Conservation (phyloP, 2,888 invertebrate genomes). For the Hetaerina titia region DNA sequence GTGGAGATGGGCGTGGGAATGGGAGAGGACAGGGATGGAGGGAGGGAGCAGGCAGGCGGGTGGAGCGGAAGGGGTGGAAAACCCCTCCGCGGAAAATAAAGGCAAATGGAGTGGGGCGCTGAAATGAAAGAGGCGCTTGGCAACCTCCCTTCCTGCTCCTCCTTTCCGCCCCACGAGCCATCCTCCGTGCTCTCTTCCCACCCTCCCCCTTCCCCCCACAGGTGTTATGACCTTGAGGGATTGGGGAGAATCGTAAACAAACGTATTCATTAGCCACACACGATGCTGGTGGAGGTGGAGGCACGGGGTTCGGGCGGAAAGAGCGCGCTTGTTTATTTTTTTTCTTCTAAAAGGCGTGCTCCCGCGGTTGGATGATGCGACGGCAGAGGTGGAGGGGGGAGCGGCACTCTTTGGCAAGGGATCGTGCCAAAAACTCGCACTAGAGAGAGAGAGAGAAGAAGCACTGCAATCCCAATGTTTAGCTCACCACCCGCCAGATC, state of each 20-base stretch:
- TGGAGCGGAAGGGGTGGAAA: background rate
- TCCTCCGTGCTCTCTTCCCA: too few species aligned
- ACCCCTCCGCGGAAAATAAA: background rate
- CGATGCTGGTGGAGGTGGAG: background rate
- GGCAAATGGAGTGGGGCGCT: background rate
- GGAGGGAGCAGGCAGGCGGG: background rate
- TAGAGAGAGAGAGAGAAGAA: background rate
- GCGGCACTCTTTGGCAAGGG: background rate
- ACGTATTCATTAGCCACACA: constrained; percentile 60
- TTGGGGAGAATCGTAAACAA: constrained; percentile 57
- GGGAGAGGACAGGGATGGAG: background rate
- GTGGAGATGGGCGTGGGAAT: background rate
- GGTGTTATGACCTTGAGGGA: constrained; percentile 49
- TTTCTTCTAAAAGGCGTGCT: background rate
- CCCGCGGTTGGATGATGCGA: background rate
- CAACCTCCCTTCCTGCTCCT: background rate
- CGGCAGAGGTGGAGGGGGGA: too few species aligned
- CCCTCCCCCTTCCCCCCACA: background rate
- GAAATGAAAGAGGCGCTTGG: constrained; percentile 15
- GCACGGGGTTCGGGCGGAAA: background rate
- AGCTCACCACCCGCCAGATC: background rate
- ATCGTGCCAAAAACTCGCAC: background rate
- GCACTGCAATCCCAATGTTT: background rate
- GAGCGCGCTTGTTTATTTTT: background rate
- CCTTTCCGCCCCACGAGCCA: background rate